A percentile compares a stretch with the other conserved stretches of the same genome.
Evolutionary conservation across 2,797 vertebrate species (phyloP).

Genomic region (Fundulus diaphanus): DNA sequence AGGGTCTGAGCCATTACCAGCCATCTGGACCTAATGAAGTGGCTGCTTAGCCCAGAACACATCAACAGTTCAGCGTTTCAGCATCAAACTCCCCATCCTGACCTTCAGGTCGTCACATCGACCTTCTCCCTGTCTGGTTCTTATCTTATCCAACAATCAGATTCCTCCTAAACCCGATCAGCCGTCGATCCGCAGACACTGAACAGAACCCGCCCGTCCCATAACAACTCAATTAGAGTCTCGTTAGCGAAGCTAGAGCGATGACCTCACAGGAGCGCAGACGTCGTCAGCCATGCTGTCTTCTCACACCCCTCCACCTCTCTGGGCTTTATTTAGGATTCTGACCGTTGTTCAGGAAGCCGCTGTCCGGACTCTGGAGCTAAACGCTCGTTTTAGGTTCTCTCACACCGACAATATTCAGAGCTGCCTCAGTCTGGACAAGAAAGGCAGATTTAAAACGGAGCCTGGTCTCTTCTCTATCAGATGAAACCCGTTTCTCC

Average conservation of each 20-base stretch:
- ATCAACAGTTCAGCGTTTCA: not conserved
- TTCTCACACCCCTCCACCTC: no score
- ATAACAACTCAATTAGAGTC: slow-evolving; percentile 35
- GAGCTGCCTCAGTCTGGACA: not conserved
- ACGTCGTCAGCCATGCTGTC: slow-evolving; percentile 2
- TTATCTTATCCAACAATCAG: slow-evolving; percentile 35
- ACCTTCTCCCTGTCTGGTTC: slow-evolving; percentile 23
- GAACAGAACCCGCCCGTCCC: slow-evolving; percentile 45
- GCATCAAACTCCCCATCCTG: no score
- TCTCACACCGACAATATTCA: not conserved
- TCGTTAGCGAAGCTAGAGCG: slow-evolving; percentile 12
- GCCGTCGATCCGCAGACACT: slow-evolving; percentile 31
- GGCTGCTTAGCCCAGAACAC: not conserved
- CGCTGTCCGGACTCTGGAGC: no score
- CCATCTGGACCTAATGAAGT: not conserved
- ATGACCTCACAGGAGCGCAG: slow-evolving; percentile 5
- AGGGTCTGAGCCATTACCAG: not conserved
- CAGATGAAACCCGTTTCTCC: slow-evolving; percentile 14
- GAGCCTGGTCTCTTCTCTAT: not conserved
- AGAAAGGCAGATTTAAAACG: no score
- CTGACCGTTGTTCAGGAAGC: not conserved
- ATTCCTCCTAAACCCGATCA: slow-evolving; percentile 15
- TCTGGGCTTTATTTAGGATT: not conserved
- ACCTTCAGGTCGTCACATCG: not conserved
- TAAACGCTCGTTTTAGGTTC: not conserved